A percentile compares a stretch with the other conserved stretches of the same genome.
Evolutionary conservation across 2,797 vertebrate species (phyloP).

Genomic region (Clamator glandarius): DNA sequence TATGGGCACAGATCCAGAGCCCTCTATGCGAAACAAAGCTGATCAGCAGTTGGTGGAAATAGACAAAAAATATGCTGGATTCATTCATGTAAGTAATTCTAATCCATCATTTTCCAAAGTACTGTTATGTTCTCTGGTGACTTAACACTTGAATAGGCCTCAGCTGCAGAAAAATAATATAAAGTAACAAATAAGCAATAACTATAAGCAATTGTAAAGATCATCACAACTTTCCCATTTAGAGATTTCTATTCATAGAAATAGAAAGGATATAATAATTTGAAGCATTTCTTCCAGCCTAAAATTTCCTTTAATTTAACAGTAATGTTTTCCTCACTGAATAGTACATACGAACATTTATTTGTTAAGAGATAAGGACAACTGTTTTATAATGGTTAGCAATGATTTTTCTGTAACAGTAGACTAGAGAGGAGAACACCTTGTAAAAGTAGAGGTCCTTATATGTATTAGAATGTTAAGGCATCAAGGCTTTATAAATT

Average conservation of each 20-base stretch:
- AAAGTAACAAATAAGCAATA: background rate
- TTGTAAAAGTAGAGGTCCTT: background rate
- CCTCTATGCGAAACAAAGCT: slow-evolving; percentile 96
- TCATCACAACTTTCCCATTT: background rate
- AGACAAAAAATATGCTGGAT: slow-evolving; percentile 98
- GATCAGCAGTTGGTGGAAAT: slow-evolving; percentile 98
- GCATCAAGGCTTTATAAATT: background rate
- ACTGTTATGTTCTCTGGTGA: background rate
- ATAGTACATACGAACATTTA: background rate
- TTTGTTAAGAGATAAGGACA: background rate
- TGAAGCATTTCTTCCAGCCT: background rate
- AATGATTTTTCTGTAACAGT: background rate
- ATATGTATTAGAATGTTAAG: background rate
- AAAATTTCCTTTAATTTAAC: background rate
- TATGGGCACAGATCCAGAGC: slow-evolving; percentile 98
- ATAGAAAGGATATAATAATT: background rate
- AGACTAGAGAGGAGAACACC: background rate
- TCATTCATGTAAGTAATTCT: slow-evolving; percentile 92
- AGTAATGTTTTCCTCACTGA: background rate
- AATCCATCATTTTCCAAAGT: background rate
- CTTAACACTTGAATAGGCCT: background rate
- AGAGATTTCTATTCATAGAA: background rate
- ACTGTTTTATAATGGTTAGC: background rate
- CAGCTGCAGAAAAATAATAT: background rate
- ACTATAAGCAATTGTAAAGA: background rate